phyloP scores from a whole-genome alignment of 2,113 vertebrate species.

The Prochilodus magdalenae region DNA sequence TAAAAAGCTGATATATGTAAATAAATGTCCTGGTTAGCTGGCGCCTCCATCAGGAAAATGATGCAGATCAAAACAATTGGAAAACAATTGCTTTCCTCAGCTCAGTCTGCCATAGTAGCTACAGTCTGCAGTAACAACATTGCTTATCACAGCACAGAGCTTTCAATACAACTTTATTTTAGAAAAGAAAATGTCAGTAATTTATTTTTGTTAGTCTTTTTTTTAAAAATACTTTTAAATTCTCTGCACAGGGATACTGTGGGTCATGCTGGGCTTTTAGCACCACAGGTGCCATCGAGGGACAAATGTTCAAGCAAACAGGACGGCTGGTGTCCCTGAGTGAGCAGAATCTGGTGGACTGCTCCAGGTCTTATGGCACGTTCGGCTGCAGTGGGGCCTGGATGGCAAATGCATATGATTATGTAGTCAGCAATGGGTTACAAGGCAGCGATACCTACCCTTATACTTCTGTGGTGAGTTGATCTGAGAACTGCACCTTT shows the following conservation, averaged over 20 bases:
- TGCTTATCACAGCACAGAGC: too few relatives aligned
- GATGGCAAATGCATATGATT: slow-evolving; percentile 80
- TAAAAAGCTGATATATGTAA: too few relatives aligned
- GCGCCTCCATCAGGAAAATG: too few relatives aligned
- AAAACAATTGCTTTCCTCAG: too few relatives aligned
- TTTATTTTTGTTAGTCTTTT: too few relatives aligned
- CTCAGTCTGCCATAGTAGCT: too few relatives aligned
- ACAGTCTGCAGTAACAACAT: too few relatives aligned
- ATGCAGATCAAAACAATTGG: too few relatives aligned
- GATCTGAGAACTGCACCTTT: background rate
- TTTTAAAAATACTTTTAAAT: background rate
- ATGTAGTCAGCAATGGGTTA: slow-evolving; percentile 75
- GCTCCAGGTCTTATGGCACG: slow-evolving; percentile 75
- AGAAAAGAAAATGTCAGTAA: too few relatives aligned
- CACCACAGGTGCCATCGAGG: slow-evolving; percentile 81
- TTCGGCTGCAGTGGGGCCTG: slow-evolving; percentile 79
- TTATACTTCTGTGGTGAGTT: slow-evolving; percentile 75
- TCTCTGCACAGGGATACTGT: slow-evolving; percentile 73
- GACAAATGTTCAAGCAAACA: slow-evolving; percentile 75
- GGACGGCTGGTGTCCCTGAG: slow-evolving; percentile 77
- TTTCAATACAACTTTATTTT: too few relatives aligned
- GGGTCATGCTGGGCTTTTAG: slow-evolving; percentile 84
- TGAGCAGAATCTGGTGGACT: slow-evolving; percentile 82
- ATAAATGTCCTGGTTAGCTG: too few relatives aligned
- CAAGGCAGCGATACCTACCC: slow-evolving; percentile 72